phyloP scores from a whole-genome alignment of 2,888 invertebrate genomes.

The Mesorhabditis spiculigera region DNA sequence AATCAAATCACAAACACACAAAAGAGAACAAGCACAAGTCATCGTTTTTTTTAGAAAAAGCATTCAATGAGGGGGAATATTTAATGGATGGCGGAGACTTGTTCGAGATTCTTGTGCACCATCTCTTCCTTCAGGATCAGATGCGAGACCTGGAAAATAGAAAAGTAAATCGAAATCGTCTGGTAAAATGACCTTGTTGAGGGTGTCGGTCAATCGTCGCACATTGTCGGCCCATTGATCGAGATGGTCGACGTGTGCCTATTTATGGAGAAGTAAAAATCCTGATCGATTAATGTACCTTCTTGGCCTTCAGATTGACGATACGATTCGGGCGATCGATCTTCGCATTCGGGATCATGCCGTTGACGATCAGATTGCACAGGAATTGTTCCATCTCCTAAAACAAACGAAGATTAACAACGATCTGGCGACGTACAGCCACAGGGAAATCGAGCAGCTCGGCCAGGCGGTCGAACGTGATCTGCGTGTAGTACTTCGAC shows the following conservation, averaged over 20 bases:
- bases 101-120: constrained; percentile 49
- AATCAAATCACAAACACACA: too few relatives aligned
- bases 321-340: constrained; percentile 76
- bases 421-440: constrained; percentile 60
- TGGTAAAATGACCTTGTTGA: constrained; percentile 46
- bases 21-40: too few relatives aligned
- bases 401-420: constrained; percentile 17
- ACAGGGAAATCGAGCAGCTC: constrained; percentile 82
- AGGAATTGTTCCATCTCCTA: constrained; percentile 89
- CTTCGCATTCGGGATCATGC: constrained; percentile 81
- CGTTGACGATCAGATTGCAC: constrained; percentile 84
- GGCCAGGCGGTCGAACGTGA: constrained; percentile 84
- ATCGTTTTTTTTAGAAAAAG: too few relatives aligned
- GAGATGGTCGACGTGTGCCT: constrained; percentile 39
- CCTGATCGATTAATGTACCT: constrained; percentile 18
- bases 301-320: constrained; percentile 47
- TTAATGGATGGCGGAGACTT: not conserved
- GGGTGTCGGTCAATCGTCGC: constrained; percentile 51
- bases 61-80: too few relatives aligned
- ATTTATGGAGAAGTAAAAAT: not conserved
- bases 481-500: constrained; percentile 95
- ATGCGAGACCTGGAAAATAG: constrained; percentile 46
- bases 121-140: constrained; percentile 58
- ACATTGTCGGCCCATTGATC: constrained; percentile 56
- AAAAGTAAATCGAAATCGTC: constrained; percentile 7